These are phyloP conservation scores for Pardosa pseudoannulata DNA, from an alignment of 2,888 invertebrate genomes.

Conservation along the genomic window DNA sequence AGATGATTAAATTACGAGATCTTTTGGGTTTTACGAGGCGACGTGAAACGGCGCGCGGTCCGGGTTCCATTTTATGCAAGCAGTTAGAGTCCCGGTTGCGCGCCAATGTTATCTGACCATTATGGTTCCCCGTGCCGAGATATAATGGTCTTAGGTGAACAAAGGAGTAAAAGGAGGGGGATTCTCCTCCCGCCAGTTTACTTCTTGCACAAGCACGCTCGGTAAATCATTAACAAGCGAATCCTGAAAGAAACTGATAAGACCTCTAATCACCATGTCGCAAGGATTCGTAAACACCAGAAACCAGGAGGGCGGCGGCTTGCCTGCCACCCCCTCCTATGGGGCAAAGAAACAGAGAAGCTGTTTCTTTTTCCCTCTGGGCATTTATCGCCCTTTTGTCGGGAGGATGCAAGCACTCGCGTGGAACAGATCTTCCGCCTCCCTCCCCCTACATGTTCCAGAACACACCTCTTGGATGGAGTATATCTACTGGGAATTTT, in stretches of 20 bases:
- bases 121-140: constrained; percentile 63
- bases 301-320: neutral
- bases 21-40: constrained; percentile 70
- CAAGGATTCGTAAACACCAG: constrained; percentile 68
- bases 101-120: constrained; percentile 72
- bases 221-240: constrained; percentile 73
- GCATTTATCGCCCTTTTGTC: constrained; percentile 70
- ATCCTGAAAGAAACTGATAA: constrained; percentile 73
- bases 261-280: constrained; percentile 72
- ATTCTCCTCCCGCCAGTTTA: constrained; percentile 11
- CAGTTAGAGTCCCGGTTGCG: constrained; percentile 50
- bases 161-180: constrained; percentile 60
- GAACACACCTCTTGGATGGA: constrained; percentile 12
- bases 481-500: constrained; percentile 6
- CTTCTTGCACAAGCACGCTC: constrained; percentile 67
- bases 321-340: constrained; percentile 9
- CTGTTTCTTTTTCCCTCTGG: constrained; percentile 67
- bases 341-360: constrained; percentile 58
- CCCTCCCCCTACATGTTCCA: neutral
- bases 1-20: constrained; percentile 73
- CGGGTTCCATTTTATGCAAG: constrained; percentile 45
- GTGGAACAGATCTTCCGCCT: constrained; percentile 39
- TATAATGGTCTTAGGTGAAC: constrained; percentile 72
- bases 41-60: constrained; percentile 44
- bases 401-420: constrained; percentile 63